Evolutionary conservation across 2,113 vertebrate species (phyloP), one percentile per base, ranked within the genome.

Genomic region (Galbula dea): DNA sequence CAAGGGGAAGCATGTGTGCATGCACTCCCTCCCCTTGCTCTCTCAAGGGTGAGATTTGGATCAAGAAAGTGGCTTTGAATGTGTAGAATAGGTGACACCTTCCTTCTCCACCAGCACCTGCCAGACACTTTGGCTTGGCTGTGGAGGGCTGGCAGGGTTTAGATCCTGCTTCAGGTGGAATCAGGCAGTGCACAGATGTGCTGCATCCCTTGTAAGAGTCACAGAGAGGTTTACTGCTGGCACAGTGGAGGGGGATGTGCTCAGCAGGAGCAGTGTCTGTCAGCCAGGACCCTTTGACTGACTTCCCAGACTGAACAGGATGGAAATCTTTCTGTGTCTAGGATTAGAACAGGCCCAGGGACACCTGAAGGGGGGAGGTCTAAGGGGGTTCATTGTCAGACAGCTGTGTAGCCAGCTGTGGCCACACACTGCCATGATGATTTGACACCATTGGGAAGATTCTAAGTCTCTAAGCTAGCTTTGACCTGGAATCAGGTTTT

Each of bases 91-190:
- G 62, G 29, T 23, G 48, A 46, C 46, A 3, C 2, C 0, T 59
- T 72, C 39, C 52, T 48, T 29, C 36, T 61, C 51, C 30, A 5
- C 46, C 63, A 58, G 71, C 51, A 54, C 30, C 30, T 83, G 34
- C 34, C 66, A 43, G 51, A 20, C 9, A 2, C 13, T 1, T 3
- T 0, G 4, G 27, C 26, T 59, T 52, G 57, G 46, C 41, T 27
- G 55, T 26, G 2, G 32, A 7, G 22, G 32, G 46, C 54, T 55
- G 46, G 24, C 54, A 73, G 43, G 41, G 4, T 61, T 85, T 48
- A 29, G 17, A 67, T 34, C 29, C 24, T 27, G n/a, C 9, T 37
- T 39, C 36, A 24, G 1, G 12, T 67, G 36, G 13, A 29, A 10
- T 18, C 51, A 52, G 58, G 3, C 30, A 27, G 55, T 11, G 63